Evolutionary conservation across 2,113 vertebrate species (phyloP).

Genomic region (Pterocles gutturalis): DNA sequence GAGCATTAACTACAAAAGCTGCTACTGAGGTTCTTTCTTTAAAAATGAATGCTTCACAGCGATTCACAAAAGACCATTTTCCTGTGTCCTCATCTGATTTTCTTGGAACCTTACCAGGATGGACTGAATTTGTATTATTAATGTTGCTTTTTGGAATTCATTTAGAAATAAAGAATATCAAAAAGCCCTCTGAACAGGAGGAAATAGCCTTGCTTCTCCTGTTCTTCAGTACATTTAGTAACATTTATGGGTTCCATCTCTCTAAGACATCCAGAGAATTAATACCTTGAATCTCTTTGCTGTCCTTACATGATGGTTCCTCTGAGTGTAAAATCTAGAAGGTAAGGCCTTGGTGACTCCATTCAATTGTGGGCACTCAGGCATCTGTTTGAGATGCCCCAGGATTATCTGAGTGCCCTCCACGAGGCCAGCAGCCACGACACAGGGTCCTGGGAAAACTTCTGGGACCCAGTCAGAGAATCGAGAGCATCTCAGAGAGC

Average conservation of each 20-base stretch:
- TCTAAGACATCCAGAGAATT: background rate
- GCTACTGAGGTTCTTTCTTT: background rate
- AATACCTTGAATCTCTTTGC: background rate
- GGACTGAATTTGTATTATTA: background rate
- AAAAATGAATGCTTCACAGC: background rate
- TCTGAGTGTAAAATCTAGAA: background rate
- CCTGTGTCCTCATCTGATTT: background rate
- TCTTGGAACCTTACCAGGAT: background rate
- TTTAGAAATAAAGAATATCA: background rate
- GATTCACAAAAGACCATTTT: background rate
- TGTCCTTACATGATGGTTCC: background rate
- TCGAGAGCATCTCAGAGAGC: background rate
- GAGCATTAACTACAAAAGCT: background rate
- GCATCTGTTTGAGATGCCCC: background rate
- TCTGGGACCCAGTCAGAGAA: background rate
- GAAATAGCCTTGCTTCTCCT: background rate
- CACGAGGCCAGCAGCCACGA: background rate
- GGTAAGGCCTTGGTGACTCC: background rate
- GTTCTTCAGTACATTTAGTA: background rate
- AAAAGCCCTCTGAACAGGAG: background rate
- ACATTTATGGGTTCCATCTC: background rate
- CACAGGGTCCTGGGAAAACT: accelerated
- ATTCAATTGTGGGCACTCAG: background rate
- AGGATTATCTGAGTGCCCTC: background rate
- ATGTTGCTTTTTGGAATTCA: background rate